Conservation (phyloP, 2,797 vertebrate species). For the Myiotriccus ornatus region DNA sequence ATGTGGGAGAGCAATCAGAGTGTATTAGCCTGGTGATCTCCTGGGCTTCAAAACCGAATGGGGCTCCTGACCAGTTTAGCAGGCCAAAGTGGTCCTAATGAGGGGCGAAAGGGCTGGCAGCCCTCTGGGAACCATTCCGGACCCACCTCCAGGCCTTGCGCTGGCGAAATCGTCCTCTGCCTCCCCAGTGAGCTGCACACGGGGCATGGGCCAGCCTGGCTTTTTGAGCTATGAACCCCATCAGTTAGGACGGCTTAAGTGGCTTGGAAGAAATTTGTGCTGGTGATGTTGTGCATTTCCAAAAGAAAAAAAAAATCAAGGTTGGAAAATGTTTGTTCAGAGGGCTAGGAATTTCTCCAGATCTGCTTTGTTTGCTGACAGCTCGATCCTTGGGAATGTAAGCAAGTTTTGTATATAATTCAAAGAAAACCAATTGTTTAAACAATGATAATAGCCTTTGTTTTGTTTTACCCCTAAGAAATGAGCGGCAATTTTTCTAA, state of each 20-base stretch:
- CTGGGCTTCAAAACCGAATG: accelerated
- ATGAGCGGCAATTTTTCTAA: conserved; percentile 48
- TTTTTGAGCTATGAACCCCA: neutral
- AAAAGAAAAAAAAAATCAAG: neutral
- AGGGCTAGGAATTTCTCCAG: conserved; percentile 53
- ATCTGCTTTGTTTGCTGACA: conserved; percentile 59
- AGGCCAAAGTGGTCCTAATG: accelerated
- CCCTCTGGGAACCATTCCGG: accelerated
- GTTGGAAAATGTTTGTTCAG: conserved; percentile 53
- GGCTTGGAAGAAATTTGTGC: neutral
- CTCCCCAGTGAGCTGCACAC: accelerated
- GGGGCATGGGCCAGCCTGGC: accelerated
- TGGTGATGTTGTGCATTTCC: neutral
- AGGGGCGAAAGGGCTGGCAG: neutral
- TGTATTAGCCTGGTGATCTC: accelerated
- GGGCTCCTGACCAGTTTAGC: neutral
- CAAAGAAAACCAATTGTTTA: conserved; percentile 69
- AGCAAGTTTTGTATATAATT: conserved; percentile 69
- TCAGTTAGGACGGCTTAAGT: accelerated
- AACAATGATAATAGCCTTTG: conserved; percentile 62
- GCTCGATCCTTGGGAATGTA: conserved; percentile 62
- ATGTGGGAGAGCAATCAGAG: accelerated
- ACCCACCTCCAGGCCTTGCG: accelerated
- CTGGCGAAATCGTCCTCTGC: accelerated
- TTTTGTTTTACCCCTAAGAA: conserved; percentile 63